These are phyloP conservation scores for Pipistrellus kuhlii DNA, from an alignment of 2,797 vertebrate genomes.

Conservation along the genomic window DNA sequence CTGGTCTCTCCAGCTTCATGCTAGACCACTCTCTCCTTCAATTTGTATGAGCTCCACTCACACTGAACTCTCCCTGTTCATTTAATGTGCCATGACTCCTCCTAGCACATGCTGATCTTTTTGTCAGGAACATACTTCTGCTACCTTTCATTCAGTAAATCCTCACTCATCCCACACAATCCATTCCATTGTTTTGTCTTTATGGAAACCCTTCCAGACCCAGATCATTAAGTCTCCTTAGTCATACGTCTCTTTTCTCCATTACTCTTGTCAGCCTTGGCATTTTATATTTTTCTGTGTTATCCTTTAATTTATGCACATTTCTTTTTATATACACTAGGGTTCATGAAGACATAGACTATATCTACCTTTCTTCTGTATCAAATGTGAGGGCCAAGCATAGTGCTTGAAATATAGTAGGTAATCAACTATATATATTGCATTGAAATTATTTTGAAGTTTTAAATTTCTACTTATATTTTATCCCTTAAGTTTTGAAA, in stretches of 20 bases:
- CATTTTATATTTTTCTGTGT: neutral
- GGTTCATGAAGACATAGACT: neutral
- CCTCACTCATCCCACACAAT: neutral
- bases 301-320: neutral
- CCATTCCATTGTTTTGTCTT: neutral
- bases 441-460: constrained; percentile 16
- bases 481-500: neutral
- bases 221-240: neutral
- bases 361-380: neutral
- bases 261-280: neutral
- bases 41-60: neutral
- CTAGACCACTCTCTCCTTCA: neutral
- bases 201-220: neutral
- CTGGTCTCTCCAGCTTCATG: neutral
- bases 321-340: neutral
- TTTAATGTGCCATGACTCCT: neutral
- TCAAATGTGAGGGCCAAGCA: neutral
- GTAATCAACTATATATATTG: neutral
- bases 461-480: neutral
- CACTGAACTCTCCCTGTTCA: neutral
- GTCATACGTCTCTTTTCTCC: neutral
- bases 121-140: neutral
- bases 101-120: neutral
- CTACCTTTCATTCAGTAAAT: neutral
- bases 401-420: neutral